A percentile compares a stretch with the other conserved stretches of the same genome.
These are phyloP conservation scores for Myotis myotis DNA, from an alignment of 2,797 vertebrate species.

Conservation along the genomic window DNA sequence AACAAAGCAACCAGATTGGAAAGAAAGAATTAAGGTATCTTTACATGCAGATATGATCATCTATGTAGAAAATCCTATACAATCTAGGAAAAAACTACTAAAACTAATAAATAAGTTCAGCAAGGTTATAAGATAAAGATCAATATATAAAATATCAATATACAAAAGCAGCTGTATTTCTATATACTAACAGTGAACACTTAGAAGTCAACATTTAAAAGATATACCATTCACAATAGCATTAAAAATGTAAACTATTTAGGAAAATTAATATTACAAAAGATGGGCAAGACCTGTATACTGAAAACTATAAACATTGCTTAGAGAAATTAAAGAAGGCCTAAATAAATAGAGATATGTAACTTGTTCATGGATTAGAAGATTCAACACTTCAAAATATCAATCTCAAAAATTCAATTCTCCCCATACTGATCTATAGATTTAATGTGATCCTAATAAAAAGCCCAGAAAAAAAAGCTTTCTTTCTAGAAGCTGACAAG, in stretches of 20 bases:
- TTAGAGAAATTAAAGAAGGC: not conserved
- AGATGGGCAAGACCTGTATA: not conserved
- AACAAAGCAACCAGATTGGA: not conserved
- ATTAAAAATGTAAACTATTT: not conserved
- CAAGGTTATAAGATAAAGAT: not conserved
- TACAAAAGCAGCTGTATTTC: not conserved
- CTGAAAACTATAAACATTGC: not conserved
- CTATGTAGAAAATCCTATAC: not conserved
- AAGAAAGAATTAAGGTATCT: not conserved
- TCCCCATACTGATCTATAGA: not conserved
- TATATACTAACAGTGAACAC: not conserved
- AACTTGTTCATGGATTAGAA: not conserved
- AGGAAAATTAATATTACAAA: not conserved
- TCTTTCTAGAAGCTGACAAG: not conserved
- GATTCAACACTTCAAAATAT: not conserved
- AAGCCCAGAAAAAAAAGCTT: not conserved
- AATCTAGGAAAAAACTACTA: not conserved
- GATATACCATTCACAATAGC: not conserved
- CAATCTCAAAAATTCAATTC: not conserved
- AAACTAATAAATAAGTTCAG: not conserved
- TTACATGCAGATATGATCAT: not conserved
- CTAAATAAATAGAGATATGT: not conserved
- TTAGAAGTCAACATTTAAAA: slow-evolving; percentile 6
- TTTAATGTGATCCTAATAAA: not conserved
- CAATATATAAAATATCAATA: not conserved